Conservation (phyloP, 2,113 vertebrate genomes). For the Pomatostomus ruficeps region DNA sequence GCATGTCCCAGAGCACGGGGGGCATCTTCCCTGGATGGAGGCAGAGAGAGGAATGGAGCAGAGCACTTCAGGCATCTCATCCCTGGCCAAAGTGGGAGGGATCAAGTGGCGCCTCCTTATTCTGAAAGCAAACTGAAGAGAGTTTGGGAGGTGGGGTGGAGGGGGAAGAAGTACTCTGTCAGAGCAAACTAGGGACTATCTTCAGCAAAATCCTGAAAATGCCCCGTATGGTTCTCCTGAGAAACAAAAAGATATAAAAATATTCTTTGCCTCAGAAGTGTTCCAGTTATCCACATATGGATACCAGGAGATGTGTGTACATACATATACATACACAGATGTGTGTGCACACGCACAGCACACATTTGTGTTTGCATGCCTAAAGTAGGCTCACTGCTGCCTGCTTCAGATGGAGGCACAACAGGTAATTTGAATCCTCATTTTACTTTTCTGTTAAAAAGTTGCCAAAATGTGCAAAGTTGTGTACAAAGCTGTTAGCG, state of each 20-base stretch:
- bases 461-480: not conserved
- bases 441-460: not conserved
- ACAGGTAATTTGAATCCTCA: not conserved
- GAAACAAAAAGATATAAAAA: not conserved
- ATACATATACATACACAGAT: not conserved
- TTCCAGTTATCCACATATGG: not conserved
- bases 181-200: not conserved
- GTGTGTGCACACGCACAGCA: accelerated
- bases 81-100: not conserved
- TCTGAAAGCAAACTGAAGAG: not conserved
- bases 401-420: not conserved
- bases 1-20: accelerated
- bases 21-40: not conserved
- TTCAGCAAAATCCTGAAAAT: not conserved
- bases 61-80: not conserved
- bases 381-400: not conserved
- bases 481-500: not conserved
- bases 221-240: not conserved
- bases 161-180: not conserved
- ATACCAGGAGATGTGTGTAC: not conserved
- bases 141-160: not conserved
- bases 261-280: not conserved
- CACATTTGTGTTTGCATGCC: accelerated
- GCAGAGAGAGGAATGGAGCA: not conserved
- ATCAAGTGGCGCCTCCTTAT: not conserved